Evolutionary conservation across 2,113 vertebrate species (phyloP), one percentile per base, ranked within the genome.

Genomic region (Tupaia tana): DNA sequence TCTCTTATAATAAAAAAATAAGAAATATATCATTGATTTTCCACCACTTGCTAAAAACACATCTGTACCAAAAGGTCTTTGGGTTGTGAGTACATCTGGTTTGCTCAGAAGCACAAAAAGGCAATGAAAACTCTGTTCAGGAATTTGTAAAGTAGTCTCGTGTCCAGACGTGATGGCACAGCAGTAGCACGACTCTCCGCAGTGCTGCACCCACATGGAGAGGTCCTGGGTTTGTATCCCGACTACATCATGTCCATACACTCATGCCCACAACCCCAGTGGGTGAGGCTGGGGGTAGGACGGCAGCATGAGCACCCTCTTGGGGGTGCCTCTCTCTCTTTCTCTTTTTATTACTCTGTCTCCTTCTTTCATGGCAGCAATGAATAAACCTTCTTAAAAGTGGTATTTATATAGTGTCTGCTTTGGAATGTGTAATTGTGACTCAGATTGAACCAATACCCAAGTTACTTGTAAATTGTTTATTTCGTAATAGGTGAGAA

Each of bases 1-100:
- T 27, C 18, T 94, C 54, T 94, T 34, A 93, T 43, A 43, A 43
- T 61, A 87, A 95, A 91, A 84, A 7, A 69, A 29, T 43, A 43
- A 43, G 43, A 43, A 93, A 67, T 16, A 56, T 66, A 19, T 27
- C 79, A 73, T 66, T 84, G 56, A 43, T 73, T 89, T 97, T 91
- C 69, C 56, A 78, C 67, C 20, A 56, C 63, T 73, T 80, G 14
- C 31, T 97, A 31, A 84, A 89, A 93, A 9, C 25, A 22, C 54
- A 78, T 93, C 27, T 29, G 25, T 4, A 81, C 70, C 19, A 29
- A 89, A 94, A 77, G 14, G 15, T 9, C 88, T 85, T 84, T 82
- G 54, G 90, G 27, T 8, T 75, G 43, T 84, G 66, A 79, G 9
- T 59, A 58, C 27, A 67, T 8, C 7, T 5, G 27, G 6, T 75